A percentile compares a stretch with the other conserved stretches of the same genome.
These are phyloP conservation scores for Chiloscyllium plagiosum DNA, from an alignment of 2,113 vertebrate genomes.

Conservation along the genomic window DNA sequence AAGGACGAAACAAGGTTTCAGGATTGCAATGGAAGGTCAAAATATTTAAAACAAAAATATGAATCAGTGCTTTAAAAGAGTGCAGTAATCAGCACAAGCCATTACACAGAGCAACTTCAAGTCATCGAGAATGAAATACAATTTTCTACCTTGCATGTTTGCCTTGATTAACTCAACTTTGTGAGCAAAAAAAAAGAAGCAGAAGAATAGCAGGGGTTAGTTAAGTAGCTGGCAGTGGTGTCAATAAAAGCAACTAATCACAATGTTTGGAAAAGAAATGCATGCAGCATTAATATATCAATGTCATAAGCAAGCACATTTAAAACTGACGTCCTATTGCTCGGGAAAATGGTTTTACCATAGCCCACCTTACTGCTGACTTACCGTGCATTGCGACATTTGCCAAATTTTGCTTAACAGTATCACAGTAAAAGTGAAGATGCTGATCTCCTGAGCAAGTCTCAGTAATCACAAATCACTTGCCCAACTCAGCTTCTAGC, in stretches of 20 bases:
- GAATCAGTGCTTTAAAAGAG: too few relatives aligned
- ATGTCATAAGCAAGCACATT: neutral
- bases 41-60: neutral
- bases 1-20: neutral
- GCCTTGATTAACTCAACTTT: constrained; percentile 99
- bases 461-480: constrained; percentile 7
- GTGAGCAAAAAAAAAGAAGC: constrained; percentile 71
- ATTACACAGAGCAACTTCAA: constrained; percentile 71
- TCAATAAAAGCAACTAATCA: neutral
- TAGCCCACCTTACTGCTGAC: neutral
- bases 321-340: neutral
- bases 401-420: neutral
- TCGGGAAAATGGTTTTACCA: neutral
- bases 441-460: neutral
- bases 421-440: neutral
- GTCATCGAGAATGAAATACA: constrained; percentile 57
- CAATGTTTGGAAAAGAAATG: neutral
- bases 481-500: neutral
- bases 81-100: constrained; percentile 46
- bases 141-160: constrained; percentile 94
- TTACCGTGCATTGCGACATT: neutral
- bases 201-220: constrained; percentile 76
- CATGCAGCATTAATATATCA: neutral
- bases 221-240: constrained; percentile 40
- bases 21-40: neutral